A percentile compares a stretch with the other conserved stretches of the same genome.
phyloP scores from a whole-genome alignment of 2,113 vertebrate genomes.

The Cololabis saira region DNA sequence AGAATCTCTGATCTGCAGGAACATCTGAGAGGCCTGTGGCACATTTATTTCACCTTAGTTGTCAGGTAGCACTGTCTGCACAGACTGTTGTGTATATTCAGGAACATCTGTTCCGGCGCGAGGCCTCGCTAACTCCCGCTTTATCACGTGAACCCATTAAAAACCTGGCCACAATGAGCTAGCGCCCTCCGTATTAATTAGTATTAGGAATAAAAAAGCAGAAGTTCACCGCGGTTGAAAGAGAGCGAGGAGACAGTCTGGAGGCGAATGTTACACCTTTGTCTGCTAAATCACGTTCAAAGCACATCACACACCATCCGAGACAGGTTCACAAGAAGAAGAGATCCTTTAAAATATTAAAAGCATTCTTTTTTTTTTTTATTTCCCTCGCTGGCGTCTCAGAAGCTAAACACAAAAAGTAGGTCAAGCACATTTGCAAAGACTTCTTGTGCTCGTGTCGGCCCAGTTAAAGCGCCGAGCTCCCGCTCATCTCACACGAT shows the following conservation, averaged over 20 bases:
- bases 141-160: not conserved
- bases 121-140: not conserved
- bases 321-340: constrained; percentile 1
- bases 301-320: constrained; percentile 6
- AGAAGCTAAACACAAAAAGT: constrained; percentile 50
- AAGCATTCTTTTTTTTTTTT: not conserved
- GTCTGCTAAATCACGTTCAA: not conserved
- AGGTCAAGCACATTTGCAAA: constrained; percentile 51
- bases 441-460: constrained; percentile 6
- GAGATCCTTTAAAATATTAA: constrained; percentile 37
- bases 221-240: not conserved
- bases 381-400: not conserved
- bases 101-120: constrained; percentile 7
- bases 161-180: not conserved
- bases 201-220: not conserved
- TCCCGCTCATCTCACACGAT: not conserved
- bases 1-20: constrained; percentile 4
- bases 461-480: constrained; percentile 13
- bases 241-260: not conserved
- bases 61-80: not conserved
- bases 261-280: not conserved
- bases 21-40: not conserved
- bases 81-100: not conserved
- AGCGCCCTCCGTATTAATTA: too few relatives aligned
- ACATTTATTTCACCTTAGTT: not conserved